phyloP scores from a whole-genome alignment of 1,140 invertebrate species.

The Panagrolaimus sp. region DNA sequence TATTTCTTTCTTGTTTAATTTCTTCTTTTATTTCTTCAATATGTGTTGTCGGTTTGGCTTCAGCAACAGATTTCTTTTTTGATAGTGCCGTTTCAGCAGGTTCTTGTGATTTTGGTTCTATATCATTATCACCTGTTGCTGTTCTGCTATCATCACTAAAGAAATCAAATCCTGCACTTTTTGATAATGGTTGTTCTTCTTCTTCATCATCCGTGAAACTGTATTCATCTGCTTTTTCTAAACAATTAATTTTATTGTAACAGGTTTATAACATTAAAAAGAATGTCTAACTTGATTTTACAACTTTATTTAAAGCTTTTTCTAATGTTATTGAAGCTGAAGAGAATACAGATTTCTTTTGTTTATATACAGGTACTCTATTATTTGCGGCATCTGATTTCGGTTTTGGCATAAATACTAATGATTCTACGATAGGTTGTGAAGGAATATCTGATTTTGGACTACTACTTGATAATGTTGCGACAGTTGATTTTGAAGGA shows the following conservation, averaged over 20 bases:
- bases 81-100: neutral
- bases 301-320: slow-evolving; percentile 6
- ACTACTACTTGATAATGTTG: neutral
- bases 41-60: neutral
- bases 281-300: neutral
- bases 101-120: neutral
- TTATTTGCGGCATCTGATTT: neutral
- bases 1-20: neutral
- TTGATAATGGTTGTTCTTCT: neutral
- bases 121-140: neutral
- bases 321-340: neutral
- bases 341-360: neutral
- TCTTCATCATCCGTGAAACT: slow-evolving; percentile 10
- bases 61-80: neutral
- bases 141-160: neutral
- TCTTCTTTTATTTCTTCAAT: neutral
- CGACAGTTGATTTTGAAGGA: too few species aligned
- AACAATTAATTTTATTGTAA: neutral
- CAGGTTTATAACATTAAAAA: neutral
- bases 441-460: neutral
- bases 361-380: neutral
- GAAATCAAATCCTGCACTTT: neutral
- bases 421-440: neutral
- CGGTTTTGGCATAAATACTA: neutral
- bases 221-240: neutral